Conservation (phyloP, 2,113 vertebrate species). For the Rhizomys pruinosus region DNA sequence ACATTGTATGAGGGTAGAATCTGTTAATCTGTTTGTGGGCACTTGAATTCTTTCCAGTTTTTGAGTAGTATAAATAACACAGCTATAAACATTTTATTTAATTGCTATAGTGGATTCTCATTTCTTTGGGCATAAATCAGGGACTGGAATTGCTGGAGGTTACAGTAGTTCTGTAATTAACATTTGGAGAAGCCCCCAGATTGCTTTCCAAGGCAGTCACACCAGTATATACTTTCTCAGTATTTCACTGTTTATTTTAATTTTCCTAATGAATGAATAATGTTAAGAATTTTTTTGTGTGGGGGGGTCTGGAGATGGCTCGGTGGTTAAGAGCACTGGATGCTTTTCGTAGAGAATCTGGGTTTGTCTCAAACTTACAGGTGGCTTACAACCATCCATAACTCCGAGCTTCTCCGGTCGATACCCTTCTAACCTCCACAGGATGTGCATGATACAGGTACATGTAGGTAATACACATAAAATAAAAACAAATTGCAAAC, state of each 20-base stretch:
- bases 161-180: background rate
- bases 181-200: background rate
- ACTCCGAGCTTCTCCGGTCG: no score
- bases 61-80: background rate
- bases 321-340: no score
- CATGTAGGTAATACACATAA: no score
- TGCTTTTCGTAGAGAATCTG: no score
- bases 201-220: background rate
- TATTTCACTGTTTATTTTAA: conserved; percentile 15
- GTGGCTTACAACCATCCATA: no score
- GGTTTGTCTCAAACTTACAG: no score
- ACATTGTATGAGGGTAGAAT: background rate
- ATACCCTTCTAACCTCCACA: no score
- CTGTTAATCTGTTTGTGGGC: background rate
- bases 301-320: no score
- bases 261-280: background rate
- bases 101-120: background rate
- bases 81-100: background rate
- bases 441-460: no score
- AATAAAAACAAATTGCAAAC: no score
- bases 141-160: background rate
- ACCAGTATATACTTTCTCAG: background rate
- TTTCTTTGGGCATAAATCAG: background rate
- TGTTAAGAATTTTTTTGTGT: background rate
- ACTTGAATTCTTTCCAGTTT: background rate